These are phyloP conservation scores for Oncorhynchus tshawytscha DNA, from an alignment of 2,113 vertebrate genomes.

Conservation along the genomic window DNA sequence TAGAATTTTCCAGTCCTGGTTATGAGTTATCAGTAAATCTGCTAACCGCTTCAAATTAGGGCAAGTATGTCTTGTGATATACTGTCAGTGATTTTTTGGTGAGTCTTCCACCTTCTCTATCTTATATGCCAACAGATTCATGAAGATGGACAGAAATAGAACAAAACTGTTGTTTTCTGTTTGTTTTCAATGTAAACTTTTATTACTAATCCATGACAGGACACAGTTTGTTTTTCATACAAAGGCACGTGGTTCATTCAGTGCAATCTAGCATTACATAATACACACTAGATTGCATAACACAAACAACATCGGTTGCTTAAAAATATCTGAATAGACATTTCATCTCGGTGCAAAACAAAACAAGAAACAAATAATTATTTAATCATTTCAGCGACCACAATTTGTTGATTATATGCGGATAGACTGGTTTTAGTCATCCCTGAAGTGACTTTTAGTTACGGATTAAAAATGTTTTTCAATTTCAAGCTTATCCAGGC, in stretches of 20 bases:
- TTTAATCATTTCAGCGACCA: constrained; percentile 47
- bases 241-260: constrained; percentile 60
- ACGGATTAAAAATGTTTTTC: constrained; percentile 51
- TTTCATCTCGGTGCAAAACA: constrained; percentile 31
- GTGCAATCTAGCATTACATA: constrained; percentile 34
- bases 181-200: constrained; percentile 76
- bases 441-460: constrained; percentile 35
- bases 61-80: not conserved
- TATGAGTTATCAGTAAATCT: no score
- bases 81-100: no score
- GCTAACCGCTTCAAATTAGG: not conserved
- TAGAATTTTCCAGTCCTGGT: no score
- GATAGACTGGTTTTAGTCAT: constrained; percentile 40
- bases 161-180: constrained; percentile 9
- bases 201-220: constrained; percentile 65
- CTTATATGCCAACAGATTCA: not conserved
- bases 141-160: constrained; percentile 7
- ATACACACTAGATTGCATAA: constrained; percentile 19
- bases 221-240: constrained; percentile 19
- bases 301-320: not conserved
- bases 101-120: not conserved
- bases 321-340: constrained; percentile 30
- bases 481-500: constrained; percentile 51
- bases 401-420: constrained; percentile 48
- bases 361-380: constrained; percentile 32